phyloP scores from a whole-genome alignment of 1,140 invertebrate species.

The Cydia strobilella region DNA sequence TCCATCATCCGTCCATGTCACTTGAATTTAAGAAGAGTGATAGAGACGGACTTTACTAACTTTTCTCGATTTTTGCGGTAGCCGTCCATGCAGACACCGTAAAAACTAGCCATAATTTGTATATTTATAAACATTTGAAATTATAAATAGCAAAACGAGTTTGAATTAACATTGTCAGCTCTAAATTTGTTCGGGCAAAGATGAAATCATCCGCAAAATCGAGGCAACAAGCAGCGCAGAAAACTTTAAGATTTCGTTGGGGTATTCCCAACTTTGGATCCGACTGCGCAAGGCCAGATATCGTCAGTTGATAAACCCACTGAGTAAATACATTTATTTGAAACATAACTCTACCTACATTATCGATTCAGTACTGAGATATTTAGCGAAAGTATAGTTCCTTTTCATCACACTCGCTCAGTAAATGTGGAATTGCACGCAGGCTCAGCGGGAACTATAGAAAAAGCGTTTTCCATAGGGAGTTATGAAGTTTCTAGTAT shows the following conservation, averaged over 20 bases:
- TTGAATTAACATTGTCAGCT: background rate
- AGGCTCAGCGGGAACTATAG: too few species aligned
- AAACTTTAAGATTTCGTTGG: background rate
- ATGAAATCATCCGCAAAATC: slow-evolving; percentile 7
- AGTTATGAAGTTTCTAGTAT: too few species aligned
- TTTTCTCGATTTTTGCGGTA: too few species aligned
- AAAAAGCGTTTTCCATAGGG: too few species aligned
- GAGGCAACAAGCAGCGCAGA: background rate
- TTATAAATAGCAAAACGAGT: slow-evolving; percentile 4
- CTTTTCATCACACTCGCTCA: too few species aligned
- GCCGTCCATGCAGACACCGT: too few species aligned
- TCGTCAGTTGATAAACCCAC: background rate
- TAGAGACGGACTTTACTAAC: too few species aligned
- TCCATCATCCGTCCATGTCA: too few species aligned
- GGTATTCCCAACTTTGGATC: background rate
- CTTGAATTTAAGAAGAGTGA: too few species aligned
- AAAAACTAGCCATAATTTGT: too few species aligned
- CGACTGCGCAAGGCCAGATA: background rate
- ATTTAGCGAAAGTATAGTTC: too few species aligned
- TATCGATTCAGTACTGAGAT: background rate
- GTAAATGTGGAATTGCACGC: too few species aligned
- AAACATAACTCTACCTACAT: background rate
- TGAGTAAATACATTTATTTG: background rate
- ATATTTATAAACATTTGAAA: background rate
- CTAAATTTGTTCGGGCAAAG: background rate